Base-by-base conservation (phyloP, 2,888 invertebrate genomes). In the Lumbricus terrestris region DNA sequence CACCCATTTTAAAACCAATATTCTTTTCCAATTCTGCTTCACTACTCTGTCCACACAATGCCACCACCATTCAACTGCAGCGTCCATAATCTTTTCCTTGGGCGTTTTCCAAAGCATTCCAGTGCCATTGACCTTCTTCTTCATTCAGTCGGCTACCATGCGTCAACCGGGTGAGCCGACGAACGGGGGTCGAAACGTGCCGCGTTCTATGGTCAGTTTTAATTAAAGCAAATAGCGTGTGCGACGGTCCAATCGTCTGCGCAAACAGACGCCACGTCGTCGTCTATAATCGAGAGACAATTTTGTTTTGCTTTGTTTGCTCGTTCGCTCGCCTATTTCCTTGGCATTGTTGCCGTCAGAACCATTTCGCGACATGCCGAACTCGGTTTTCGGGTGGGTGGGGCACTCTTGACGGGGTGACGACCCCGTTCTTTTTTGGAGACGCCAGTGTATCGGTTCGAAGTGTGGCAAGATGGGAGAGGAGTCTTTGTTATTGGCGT, bases 121-220 rank as follows among this genome's bases (percentile, higher is more conserved):
- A 69, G 69, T 29, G 69, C 29, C 69, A 69, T 69, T 69, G 69
- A 69, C 69, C n/a, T 69, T n/a, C 69, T 69, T n/a, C 69, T 69
- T 29, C n/a, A 69, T 69, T 69, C n/a, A 11, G 69, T 3, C 69
- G 69, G n/a, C 13, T n/a, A 13, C 13, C n/a, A 69, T n/a, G 69
- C 69, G 13, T 13, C 8, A 4, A 13, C 69, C 16, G 69, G n/a
- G 29, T 69, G 69, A 54, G n/a, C 69, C 2, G 8, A n/a, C 69
- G n/a, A 69, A n/a, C 69, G n/a, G n/a, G n/a, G n/a, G 69, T 69
- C 69, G 69, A 69, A 88, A 29, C 88, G 42, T 88, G 33, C n/a
- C 34, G 8, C 37, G 5, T 34, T 85, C 85, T 85, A 85, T 85
- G 85, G 85, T 85, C 37, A 37, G 85, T 85, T 85, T 85, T 85